phyloP scores from a whole-genome alignment of 1,140 invertebrate species.

The Brachionus plicatilis region DNA sequence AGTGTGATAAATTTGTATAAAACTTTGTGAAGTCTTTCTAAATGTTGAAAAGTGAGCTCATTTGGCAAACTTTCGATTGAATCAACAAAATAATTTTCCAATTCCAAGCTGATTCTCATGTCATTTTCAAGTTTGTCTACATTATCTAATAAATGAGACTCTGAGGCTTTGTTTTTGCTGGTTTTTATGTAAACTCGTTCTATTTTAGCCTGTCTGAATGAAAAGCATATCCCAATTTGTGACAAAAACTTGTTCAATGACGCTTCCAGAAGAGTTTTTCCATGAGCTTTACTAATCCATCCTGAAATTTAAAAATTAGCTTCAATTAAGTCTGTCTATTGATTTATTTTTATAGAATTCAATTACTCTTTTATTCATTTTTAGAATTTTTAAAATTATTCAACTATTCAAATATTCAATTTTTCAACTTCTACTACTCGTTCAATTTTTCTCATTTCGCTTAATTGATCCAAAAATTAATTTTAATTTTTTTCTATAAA shows the following conservation, averaged over 20 bases:
- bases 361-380: no score
- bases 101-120: neutral
- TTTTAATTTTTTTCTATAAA: no score
- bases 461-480: no score
- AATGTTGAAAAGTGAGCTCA: neutral
- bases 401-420: no score
- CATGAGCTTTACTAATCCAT: neutral
- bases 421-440: no score
- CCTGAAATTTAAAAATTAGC: neutral
- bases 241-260: constrained; percentile 11
- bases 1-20: constrained; percentile 14
- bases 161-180: neutral
- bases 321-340: no score
- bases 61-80: constrained; percentile 12
- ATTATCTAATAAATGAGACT: constrained; percentile 5
- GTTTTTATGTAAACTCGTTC: neutral
- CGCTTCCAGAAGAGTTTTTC: neutral
- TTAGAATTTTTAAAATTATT: no score
- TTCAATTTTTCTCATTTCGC: no score
- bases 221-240: neutral
- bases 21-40: constrained; percentile 2
- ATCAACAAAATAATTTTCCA: neutral
- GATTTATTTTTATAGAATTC: no score
- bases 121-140: neutral
- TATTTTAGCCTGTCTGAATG: neutral